A percentile compares a stretch with the other conserved stretches of the same genome.
Evolutionary conservation across 2,888 invertebrate genomes (phyloP).

Genomic region (Bugula neritina): DNA sequence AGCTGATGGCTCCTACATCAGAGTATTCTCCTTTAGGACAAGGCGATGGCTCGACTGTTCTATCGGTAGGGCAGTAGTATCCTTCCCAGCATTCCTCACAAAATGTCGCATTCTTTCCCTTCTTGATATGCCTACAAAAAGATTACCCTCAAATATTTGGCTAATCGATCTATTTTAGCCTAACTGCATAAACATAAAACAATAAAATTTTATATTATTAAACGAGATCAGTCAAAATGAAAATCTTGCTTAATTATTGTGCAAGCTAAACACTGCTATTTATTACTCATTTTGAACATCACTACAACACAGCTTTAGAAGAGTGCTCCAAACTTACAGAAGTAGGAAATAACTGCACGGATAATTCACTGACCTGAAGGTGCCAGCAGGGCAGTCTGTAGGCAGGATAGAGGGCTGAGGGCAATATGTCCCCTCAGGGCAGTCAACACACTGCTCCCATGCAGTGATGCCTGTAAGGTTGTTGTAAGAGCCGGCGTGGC

Average conservation of each 20-base stretch:
- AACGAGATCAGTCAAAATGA: too few relatives aligned
- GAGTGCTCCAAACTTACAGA: too few relatives aligned
- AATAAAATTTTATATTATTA: too few relatives aligned
- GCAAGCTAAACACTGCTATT: too few relatives aligned
- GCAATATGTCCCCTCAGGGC: conserved; percentile 45
- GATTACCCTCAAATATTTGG: too few relatives aligned
- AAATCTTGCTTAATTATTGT: too few relatives aligned
- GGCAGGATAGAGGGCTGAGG: conserved; percentile 41
- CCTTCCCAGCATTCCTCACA: conserved; percentile 45
- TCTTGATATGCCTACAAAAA: conserved; percentile 30
- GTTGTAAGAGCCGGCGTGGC: conserved; percentile 47
- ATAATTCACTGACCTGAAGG: conserved; percentile 22
- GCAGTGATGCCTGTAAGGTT: conserved; percentile 38
- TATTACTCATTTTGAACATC: too few relatives aligned
- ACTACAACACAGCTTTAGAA: too few relatives aligned
- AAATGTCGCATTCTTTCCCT: conserved; percentile 36
- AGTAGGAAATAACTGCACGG: too few relatives aligned
- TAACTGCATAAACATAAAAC: too few relatives aligned
- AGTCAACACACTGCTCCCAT: conserved; percentile 47
- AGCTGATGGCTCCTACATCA: conserved; percentile 38
- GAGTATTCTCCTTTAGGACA: conserved; percentile 50
- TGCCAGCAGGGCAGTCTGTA: conserved; percentile 38
- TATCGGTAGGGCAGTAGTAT: conserved; percentile 43
- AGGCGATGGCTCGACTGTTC: conserved; percentile 37
- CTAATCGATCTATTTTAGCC: too few relatives aligned